A percentile compares a stretch with the other conserved stretches of the same genome.
Evolutionary conservation across 2,113 vertebrate species (phyloP).

Genomic region (Sterrhoptilus dennistouni): DNA sequence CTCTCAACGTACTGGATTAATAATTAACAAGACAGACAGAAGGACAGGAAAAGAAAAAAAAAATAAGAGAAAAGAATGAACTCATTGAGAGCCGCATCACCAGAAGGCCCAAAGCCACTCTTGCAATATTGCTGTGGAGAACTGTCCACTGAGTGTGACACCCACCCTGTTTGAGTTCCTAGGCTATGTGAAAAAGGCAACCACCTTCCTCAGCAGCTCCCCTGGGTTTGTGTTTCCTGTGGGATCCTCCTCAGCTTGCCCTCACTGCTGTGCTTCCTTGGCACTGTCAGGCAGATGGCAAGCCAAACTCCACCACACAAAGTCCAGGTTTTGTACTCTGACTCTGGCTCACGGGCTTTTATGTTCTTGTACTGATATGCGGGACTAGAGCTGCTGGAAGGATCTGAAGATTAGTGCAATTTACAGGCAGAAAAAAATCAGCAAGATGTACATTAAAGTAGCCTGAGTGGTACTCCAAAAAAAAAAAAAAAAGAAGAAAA

Average conservation of each 20-base stretch:
- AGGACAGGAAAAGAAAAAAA: not conserved
- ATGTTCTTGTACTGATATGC: not conserved
- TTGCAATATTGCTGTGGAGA: not conserved
- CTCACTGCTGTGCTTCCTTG: not conserved
- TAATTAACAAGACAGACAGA: slow-evolving; percentile 46
- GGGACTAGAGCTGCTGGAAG: not conserved
- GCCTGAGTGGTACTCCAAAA: not conserved
- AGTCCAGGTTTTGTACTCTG: slow-evolving; percentile 28
- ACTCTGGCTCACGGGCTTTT: not conserved
- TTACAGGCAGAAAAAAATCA: not conserved
- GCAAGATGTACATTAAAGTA: not conserved
- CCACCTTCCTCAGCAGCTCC: not conserved
- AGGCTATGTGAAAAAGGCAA: not conserved
- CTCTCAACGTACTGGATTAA: slow-evolving; percentile 8
- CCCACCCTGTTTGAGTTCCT: not conserved
- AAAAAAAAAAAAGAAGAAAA: not conserved
- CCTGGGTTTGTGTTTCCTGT: not conserved
- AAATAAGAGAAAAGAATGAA: not conserved
- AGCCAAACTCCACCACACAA: not conserved
- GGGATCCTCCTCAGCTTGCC: not conserved
- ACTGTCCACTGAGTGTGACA: not conserved
- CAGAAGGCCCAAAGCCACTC: not conserved
- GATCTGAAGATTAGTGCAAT: not conserved
- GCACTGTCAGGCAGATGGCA: not conserved
- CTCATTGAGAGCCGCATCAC: not conserved